A percentile compares a stretch with the other conserved stretches of the same genome.
These are phyloP conservation scores for Diploptera punctata DNA, from an alignment of 2,888 invertebrate genomes.

Conservation along the genomic window DNA sequence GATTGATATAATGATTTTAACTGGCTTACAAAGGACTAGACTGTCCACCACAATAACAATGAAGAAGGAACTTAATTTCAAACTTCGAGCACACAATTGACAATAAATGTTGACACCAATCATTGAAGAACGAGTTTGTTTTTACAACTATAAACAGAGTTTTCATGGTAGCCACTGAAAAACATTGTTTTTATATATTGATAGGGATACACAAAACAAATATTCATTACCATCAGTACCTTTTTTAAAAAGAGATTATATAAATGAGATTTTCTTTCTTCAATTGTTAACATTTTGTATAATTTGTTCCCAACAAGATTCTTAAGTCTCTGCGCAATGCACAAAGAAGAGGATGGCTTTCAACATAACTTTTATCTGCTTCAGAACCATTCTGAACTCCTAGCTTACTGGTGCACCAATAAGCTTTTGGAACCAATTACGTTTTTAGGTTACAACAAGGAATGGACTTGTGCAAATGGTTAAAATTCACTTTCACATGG, in stretches of 20 bases:
- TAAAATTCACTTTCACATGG: too few relatives aligned
- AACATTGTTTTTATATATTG: not conserved
- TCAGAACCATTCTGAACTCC: too few relatives aligned
- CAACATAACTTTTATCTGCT: too few relatives aligned
- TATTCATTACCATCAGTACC: not conserved
- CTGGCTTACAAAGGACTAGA: not conserved
- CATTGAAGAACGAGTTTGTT: slow-evolving; percentile 19
- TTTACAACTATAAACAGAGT: not conserved
- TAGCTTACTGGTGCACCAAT: too few relatives aligned
- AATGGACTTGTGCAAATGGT: too few relatives aligned
- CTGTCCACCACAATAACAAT: not conserved
- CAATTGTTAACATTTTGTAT: not conserved
- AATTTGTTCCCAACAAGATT: too few relatives aligned
- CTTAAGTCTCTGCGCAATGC: too few relatives aligned
- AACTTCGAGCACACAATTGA: slow-evolving; percentile 9
- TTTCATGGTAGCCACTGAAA: slow-evolving; percentile 10
- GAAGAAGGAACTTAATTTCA: slow-evolving; percentile 1
- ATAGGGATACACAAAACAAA: not conserved
- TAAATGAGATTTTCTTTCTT: slow-evolving; percentile 12
- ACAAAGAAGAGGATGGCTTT: too few relatives aligned
- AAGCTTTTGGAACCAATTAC: too few relatives aligned
- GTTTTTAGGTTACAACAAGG: too few relatives aligned
- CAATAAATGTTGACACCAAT: slow-evolving; percentile 14
- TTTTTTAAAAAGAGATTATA: not conserved
- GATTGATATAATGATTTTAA: not conserved